Evolutionary conservation across 2,888 invertebrate genomes (phyloP).

Genomic region (Apotomis capreana): DNA sequence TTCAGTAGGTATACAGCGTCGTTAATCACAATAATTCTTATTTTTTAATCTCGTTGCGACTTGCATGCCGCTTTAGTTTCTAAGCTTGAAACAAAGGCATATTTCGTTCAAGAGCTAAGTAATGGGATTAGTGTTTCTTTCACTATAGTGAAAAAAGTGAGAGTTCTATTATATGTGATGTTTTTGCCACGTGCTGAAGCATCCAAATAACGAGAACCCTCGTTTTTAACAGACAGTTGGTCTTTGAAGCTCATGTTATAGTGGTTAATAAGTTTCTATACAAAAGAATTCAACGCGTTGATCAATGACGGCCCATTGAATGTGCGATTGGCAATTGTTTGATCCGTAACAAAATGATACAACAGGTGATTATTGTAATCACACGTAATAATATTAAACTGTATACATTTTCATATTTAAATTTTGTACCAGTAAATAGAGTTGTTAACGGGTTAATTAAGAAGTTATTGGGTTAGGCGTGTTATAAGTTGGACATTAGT

Average conservation of each 20-base stretch:
- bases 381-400: not conserved
- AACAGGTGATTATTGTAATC: slow-evolving; percentile 9
- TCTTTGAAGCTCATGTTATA: slow-evolving; percentile 9
- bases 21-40: slow-evolving; percentile 29
- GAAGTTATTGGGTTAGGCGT: not conserved
- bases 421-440: slow-evolving; percentile 1
- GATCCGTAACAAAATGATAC: not conserved
- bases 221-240: not conserved
- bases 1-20: slow-evolving; percentile 10
- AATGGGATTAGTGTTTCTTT: slow-evolving; percentile 27
- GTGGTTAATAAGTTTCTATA: slow-evolving; percentile 42
- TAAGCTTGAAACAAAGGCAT: slow-evolving; percentile 39
- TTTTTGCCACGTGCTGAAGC: slow-evolving; percentile 23
- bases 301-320: slow-evolving; percentile 25
- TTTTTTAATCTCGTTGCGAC: slow-evolving; percentile 18
- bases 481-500: not conserved
- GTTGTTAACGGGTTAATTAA: slow-evolving; percentile 12
- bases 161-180: slow-evolving; percentile 25
- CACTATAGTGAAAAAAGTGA: slow-evolving; percentile 37
- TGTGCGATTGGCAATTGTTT: slow-evolving; percentile 9
- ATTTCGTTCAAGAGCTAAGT: slow-evolving; percentile 17
- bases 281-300: slow-evolving; percentile 58
- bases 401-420: slow-evolving; percentile 14
- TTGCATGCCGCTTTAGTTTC: slow-evolving; percentile 19
- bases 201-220: slow-evolving; percentile 18